Conservation (phyloP, 2,797 vertebrate species). For the Cygnus olor region DNA sequence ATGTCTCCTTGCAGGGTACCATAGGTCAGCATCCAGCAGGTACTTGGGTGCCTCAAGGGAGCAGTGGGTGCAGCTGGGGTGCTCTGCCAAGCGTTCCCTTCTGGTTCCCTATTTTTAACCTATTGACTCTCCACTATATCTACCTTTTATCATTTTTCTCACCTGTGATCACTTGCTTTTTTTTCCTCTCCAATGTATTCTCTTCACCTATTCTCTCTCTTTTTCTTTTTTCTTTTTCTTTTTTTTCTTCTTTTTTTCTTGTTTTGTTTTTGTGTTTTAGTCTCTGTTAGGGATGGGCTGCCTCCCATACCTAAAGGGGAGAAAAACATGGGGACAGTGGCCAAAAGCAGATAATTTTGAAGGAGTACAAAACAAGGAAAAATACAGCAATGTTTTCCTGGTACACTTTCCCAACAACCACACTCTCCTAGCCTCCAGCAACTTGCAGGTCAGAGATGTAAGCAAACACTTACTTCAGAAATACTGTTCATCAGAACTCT, state of each 20-base stretch:
- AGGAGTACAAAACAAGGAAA: constrained; percentile 1
- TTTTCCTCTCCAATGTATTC: not conserved
- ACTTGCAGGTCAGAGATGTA: not conserved
- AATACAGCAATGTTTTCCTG: not conserved
- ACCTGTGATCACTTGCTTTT: not conserved
- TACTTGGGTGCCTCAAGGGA: not conserved
- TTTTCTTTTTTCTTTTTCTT: not conserved
- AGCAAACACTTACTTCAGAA: constrained; percentile 42
- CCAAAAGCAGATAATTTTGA: constrained; percentile 18
- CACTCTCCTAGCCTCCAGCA: constrained; percentile 33
- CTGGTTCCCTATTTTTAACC: not conserved
- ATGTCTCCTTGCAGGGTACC: not conserved
- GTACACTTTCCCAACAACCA: constrained; percentile 9
- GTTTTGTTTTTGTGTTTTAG: not conserved
- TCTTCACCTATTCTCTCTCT: not conserved
- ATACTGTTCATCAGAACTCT: constrained; percentile 1
- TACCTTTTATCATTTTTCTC: not conserved
- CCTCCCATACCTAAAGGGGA: not conserved
- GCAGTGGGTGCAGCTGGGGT: not conserved
- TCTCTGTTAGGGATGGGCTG: not conserved
- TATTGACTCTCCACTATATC: not conserved
- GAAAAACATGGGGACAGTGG: not conserved
- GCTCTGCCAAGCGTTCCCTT: not conserved
- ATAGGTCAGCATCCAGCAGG: not conserved
- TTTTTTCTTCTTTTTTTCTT: fast-evolving